phyloP scores from a whole-genome alignment of 2,797 vertebrate species.

The Pseudochaenichthys georgianus region DNA sequence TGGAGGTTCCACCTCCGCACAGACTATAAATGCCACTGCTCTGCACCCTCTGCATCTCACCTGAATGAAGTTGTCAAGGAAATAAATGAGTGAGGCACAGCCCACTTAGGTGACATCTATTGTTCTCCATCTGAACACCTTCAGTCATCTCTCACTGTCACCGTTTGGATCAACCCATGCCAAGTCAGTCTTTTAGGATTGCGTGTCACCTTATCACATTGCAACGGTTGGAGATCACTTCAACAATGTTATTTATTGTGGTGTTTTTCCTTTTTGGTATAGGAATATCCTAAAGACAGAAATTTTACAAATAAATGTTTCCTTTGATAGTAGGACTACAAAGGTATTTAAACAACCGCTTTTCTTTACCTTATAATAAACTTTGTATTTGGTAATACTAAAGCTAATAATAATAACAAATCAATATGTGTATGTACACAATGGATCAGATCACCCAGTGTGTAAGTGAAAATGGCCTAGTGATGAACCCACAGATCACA shows the following conservation, averaged over 20 bases:
- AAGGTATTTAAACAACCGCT: too few species aligned
- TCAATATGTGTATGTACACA: too few species aligned
- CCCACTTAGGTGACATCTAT: constrained; percentile 13
- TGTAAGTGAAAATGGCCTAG: too few species aligned
- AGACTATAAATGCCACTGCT: constrained; percentile 40
- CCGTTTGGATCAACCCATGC: background rate
- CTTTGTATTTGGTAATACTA: too few species aligned
- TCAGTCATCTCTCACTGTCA: constrained; percentile 17
- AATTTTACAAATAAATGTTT: background rate
- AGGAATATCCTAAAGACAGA: background rate
- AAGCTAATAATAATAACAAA: too few species aligned
- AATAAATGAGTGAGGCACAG: constrained; percentile 33
- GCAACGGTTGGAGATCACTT: background rate
- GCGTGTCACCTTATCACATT: background rate
- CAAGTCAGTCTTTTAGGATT: background rate
- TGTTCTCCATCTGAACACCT: constrained; percentile 11
- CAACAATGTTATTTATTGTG: background rate
- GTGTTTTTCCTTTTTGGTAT: accelerated
- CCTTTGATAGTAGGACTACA: too few species aligned
- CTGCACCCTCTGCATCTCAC: constrained; percentile 21
- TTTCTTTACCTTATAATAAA: too few species aligned
- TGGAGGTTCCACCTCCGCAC: constrained; percentile 43
- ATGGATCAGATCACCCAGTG: too few species aligned
- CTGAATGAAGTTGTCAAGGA: constrained; percentile 30
- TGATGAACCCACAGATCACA: too few species aligned